Evolutionary conservation across 2,113 vertebrate species (phyloP).

Genomic region (Leuciscus idus): DNA sequence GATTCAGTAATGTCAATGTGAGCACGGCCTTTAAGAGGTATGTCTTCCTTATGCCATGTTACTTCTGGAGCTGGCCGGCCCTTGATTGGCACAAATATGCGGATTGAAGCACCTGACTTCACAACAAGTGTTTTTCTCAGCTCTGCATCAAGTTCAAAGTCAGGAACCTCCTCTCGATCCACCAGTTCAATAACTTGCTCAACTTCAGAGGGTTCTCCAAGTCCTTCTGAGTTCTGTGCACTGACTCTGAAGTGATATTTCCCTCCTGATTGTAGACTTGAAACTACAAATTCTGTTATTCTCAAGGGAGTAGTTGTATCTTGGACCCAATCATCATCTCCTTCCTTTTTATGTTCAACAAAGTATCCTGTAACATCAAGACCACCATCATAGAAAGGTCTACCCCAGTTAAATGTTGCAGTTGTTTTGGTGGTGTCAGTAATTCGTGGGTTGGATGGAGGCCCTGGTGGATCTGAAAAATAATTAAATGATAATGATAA

Average conservation of each 20-base stretch:
- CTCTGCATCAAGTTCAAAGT: conserved; percentile 97
- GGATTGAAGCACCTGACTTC: conserved; percentile 89
- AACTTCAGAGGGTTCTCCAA: conserved; percentile 89
- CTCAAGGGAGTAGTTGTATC: conserved; percentile 86
- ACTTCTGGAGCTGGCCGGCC: conserved; percentile 93
- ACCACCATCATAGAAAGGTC: conserved; percentile 95
- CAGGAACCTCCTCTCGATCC: conserved; percentile 88
- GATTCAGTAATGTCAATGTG: conserved; percentile 96
- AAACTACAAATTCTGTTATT: conserved; percentile 89
- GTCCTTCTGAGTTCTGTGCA: conserved; percentile 91
- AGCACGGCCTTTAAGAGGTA: conserved; percentile 87
- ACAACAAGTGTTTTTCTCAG: conserved; percentile 95
- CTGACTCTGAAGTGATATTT: conserved; percentile 95
- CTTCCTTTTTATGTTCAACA: conserved; percentile 95
- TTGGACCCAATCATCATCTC: conserved; percentile 91
- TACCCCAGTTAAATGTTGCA: conserved; percentile 89
- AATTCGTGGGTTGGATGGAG: conserved; percentile 92
- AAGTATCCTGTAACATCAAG: conserved; percentile 93
- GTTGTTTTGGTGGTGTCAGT: conserved; percentile 94
- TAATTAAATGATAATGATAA: background rate
- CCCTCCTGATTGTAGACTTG: conserved; percentile 88
- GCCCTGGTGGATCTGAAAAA: conserved; percentile 91
- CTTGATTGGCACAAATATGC: conserved; percentile 94
- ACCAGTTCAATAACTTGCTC: conserved; percentile 86
- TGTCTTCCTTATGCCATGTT: conserved; percentile 93